These are phyloP conservation scores for Oxyruncus cristatus DNA, from an alignment of 2,113 vertebrate genomes.

Conservation along the genomic window DNA sequence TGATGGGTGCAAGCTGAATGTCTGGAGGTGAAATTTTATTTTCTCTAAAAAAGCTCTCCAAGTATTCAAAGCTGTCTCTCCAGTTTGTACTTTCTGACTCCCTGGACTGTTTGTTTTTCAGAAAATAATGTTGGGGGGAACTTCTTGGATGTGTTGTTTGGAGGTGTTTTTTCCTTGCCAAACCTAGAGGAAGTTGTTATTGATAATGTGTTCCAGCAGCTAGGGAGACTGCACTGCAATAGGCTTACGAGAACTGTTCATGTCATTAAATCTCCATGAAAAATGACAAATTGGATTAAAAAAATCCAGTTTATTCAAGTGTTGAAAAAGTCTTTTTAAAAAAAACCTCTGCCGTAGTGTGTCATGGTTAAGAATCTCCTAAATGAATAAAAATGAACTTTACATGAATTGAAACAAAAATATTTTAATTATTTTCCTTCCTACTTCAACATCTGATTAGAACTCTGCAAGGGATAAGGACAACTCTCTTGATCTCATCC, in stretches of 20 bases:
- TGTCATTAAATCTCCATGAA: neutral
- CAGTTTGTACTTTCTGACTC: neutral
- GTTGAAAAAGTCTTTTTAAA: neutral
- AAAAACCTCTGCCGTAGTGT: neutral
- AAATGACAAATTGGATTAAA: constrained; percentile 27
- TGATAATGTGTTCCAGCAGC: neutral
- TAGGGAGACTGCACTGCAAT: neutral
- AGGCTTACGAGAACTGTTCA: neutral
- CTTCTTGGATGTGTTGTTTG: neutral
- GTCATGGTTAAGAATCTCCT: neutral
- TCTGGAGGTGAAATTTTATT: neutral
- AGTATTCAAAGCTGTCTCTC: neutral
- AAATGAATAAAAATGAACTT: neutral
- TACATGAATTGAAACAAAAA: neutral
- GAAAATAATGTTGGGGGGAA: neutral
- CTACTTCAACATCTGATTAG: neutral
- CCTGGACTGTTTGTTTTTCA: neutral
- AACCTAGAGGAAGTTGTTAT: neutral
- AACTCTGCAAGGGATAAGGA: neutral
- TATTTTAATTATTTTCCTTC: neutral
- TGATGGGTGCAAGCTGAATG: neutral
- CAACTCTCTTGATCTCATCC: neutral
- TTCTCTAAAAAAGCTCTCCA: neutral
- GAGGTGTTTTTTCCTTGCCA: neutral
- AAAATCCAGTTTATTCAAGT: neutral